Evolutionary conservation across 2,797 vertebrate species (phyloP).

Genomic region (Anabacerthia variegaticeps): DNA sequence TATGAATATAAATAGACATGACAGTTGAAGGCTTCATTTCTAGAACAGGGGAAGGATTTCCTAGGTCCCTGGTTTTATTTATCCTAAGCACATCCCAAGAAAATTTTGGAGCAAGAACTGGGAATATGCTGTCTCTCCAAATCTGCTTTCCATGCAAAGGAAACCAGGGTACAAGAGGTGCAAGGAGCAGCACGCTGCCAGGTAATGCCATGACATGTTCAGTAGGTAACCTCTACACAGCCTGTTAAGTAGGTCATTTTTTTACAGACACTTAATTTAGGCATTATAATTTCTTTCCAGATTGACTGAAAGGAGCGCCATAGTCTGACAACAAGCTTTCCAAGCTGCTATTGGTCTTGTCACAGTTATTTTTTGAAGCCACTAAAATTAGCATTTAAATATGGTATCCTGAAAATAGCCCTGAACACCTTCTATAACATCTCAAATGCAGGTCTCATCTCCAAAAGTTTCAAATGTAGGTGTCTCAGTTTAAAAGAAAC

Average conservation of each 20-base stretch:
- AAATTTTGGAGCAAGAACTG: not conserved
- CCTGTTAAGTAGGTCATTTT: not conserved
- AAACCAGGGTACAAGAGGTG: not conserved
- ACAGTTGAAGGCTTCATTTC: not conserved
- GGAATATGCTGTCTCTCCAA: not conserved
- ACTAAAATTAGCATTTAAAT: not conserved
- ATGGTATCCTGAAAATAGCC: not conserved
- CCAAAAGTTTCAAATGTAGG: not conserved
- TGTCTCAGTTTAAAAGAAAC: no score
- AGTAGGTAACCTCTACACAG: not conserved
- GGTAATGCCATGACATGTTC: not conserved
- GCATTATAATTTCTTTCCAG: not conserved
- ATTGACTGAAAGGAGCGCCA: not conserved
- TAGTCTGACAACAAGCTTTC: not conserved
- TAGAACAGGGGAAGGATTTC: not conserved
- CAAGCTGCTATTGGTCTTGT: not conserved
- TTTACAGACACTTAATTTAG: not conserved
- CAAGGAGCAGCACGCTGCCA: not conserved
- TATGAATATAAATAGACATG: not conserved
- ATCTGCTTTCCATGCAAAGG: not conserved
- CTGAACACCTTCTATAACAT: not conserved
- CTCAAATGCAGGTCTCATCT: not conserved
- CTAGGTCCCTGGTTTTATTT: not conserved
- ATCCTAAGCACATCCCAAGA: not conserved
- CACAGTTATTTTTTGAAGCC: not conserved